Evolutionary conservation across 1,140 invertebrate species (phyloP).

Genomic region (Drosophila auraria): DNA sequence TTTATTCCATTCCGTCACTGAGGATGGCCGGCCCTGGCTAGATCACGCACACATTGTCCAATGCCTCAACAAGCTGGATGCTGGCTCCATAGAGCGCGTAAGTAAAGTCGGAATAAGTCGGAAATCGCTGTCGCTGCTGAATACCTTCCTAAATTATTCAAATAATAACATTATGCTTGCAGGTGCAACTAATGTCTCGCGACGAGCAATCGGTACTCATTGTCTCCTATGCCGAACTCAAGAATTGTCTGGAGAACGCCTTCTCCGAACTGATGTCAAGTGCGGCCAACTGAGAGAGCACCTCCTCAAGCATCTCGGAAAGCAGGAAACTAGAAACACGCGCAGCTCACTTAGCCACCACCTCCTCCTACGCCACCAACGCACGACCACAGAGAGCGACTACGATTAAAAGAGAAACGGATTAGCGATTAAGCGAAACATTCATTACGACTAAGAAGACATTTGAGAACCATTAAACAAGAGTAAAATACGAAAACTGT

Average conservation of each 20-base stretch:
- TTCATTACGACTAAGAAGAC: slow-evolving; percentile 81
- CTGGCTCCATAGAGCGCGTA: slow-evolving; percentile 95
- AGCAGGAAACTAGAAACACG: slow-evolving; percentile 47
- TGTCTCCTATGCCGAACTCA: slow-evolving; percentile 97
- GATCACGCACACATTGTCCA: slow-evolving; percentile 97
- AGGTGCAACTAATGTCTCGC: slow-evolving; percentile 97
- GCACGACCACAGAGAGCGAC: slow-evolving; percentile 69
- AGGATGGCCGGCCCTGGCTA: slow-evolving; percentile 97
- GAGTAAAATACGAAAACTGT: slow-evolving; percentile 61
- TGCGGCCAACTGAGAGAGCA: slow-evolving; percentile 81
- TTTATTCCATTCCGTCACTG: slow-evolving; percentile 96
- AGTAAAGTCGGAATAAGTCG: slow-evolving; percentile 37
- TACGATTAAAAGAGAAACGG: slow-evolving; percentile 60
- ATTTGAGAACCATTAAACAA: slow-evolving; percentile 60
- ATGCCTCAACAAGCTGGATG: slow-evolving; percentile 97
- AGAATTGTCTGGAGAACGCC: slow-evolving; percentile 96
- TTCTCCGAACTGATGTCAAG: slow-evolving; percentile 93
- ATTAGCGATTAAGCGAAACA: slow-evolving; percentile 67
- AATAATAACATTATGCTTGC: background rate
- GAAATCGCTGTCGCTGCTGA: background rate
- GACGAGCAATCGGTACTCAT: slow-evolving; percentile 98
- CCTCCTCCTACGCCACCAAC: slow-evolving; percentile 29
- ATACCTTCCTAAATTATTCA: background rate
- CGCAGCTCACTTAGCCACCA: slow-evolving; percentile 57
- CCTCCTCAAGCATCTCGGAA: slow-evolving; percentile 6